Evolutionary conservation across 1,140 invertebrate species (phyloP).

Genomic region (Trinorchestia longiramus): DNA sequence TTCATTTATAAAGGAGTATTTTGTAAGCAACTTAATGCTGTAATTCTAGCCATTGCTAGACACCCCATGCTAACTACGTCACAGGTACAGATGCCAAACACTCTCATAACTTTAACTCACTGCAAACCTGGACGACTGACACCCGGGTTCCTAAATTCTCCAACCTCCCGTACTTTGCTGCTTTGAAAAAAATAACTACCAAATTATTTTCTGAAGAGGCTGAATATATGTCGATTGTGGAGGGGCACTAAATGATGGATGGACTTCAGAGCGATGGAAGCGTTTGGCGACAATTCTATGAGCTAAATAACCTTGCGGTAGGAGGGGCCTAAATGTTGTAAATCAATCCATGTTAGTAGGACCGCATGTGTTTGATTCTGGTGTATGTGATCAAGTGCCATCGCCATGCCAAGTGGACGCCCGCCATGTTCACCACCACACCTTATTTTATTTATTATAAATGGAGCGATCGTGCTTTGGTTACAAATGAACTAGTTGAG

Average conservation of each 20-base stretch:
- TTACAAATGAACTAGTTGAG: conserved; percentile 53
- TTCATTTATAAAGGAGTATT: not conserved
- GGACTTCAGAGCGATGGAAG: conserved; percentile 8
- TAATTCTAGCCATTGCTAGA: conserved; percentile 41
- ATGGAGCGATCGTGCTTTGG: conserved; percentile 53
- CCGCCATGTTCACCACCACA: conserved; percentile 54
- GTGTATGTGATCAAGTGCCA: conserved; percentile 59
- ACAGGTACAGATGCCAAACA: not conserved
- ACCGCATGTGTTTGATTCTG: conserved; percentile 66
- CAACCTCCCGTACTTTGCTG: conserved; percentile 15
- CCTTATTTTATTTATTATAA: conserved; percentile 55
- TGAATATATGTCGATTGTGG: not conserved
- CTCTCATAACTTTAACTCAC: not conserved
- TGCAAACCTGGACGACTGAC: not conserved
- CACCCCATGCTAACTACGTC: conserved; percentile 56
- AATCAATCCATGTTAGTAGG: conserved; percentile 66
- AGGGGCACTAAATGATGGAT: conserved; percentile 1
- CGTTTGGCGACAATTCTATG: conserved; percentile 45
- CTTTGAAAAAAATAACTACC: not conserved
- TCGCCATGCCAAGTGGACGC: conserved; percentile 54
- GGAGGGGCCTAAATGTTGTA: conserved; percentile 63
- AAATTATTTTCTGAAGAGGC: not conserved
- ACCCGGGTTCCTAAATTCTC: not conserved
- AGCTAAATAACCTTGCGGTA: conserved; percentile 56
- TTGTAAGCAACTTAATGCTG: not conserved